Percentiles rank a stretch among this genome's conserved stretches.
phyloP scores from a whole-genome alignment of 2,888 invertebrate genomes.

The Synergus umbraculus region DNA sequence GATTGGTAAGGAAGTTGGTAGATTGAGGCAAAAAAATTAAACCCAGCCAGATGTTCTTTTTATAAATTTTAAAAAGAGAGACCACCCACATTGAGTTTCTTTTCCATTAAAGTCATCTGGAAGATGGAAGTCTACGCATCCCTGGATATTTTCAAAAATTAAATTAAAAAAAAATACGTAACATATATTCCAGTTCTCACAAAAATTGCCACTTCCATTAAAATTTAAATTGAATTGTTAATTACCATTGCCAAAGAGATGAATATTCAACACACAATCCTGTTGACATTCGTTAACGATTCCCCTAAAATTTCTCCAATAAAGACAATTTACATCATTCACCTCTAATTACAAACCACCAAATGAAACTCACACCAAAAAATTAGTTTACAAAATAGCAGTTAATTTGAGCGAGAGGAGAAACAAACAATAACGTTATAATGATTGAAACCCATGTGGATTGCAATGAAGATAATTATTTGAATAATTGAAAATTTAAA shows the following conservation, averaged over 20 bases:
- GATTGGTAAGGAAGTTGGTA: neutral
- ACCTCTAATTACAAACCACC: neutral
- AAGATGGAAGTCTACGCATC: neutral
- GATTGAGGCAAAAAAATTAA: neutral
- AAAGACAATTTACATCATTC: neutral
- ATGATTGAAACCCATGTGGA: neutral
- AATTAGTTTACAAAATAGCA: neutral
- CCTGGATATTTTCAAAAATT: neutral
- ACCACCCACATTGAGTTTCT: neutral
- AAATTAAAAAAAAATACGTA: neutral
- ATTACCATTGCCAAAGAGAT: too few relatives aligned
- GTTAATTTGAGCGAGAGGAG: neutral
- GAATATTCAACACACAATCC: neutral
- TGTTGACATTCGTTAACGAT: neutral
- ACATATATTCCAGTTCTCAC: too few relatives aligned
- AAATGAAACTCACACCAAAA: neutral
- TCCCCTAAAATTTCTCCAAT: neutral
- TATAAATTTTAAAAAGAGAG: neutral
- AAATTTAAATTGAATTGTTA: too few relatives aligned
- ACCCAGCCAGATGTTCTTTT: neutral
- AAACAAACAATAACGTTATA: neutral
- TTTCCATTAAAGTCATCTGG: slow-evolving; percentile 7
- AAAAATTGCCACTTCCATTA: too few relatives aligned
- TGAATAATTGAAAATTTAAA: neutral
- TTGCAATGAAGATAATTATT: neutral